Base-by-base conservation (phyloP, 2,797 vertebrate species). In the Psittacula echo region DNA sequence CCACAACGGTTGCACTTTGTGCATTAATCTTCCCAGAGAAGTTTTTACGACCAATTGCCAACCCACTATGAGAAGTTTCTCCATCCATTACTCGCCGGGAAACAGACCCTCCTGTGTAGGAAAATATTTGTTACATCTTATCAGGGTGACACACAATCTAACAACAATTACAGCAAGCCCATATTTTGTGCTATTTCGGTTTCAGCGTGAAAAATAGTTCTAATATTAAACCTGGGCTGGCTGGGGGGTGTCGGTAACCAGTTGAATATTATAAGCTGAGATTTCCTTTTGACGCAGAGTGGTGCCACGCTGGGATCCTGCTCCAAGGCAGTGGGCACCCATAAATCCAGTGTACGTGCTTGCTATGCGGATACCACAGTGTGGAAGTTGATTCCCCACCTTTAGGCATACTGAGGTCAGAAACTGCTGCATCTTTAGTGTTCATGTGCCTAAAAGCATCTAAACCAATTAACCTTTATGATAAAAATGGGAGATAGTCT, bases 81-180 rank as follows among this genome's bases (percentile, higher is more conserved):
- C 97, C 97, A 98, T 98, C 98, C 97, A 98, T 98, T 98, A 98
- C 97, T 92, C 23, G 86, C 94, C 93, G 87, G 94, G 97, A 97
- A 98, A 97, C 97, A 47, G 97, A 96, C 93, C 97, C 94, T 94
- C 93, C 96, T 95, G 96, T 95, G 96, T 96, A 97, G 96, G 97
- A 93, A 98, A 98, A 96, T 98, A 98, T 98, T 98, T 98, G 98
- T 98, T 98, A 98, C 97, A 98, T 98, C 98, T 98, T 98, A 98
- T 98, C 98, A 97, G 97, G 90, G 95, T 98, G 98, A 98, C 98
- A 98, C 98, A 93, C 97, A 98, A 98, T 98, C 98, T 98, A 98
- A 97, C 98, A 98, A 98, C 98, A 98, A 98, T 98, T 98, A 98
- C 98, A 98, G 97, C 97, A 96, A 96, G 95, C 96, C 96, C 97